phyloP scores from a whole-genome alignment of 2,888 invertebrate species.

The Biston betularia region DNA sequence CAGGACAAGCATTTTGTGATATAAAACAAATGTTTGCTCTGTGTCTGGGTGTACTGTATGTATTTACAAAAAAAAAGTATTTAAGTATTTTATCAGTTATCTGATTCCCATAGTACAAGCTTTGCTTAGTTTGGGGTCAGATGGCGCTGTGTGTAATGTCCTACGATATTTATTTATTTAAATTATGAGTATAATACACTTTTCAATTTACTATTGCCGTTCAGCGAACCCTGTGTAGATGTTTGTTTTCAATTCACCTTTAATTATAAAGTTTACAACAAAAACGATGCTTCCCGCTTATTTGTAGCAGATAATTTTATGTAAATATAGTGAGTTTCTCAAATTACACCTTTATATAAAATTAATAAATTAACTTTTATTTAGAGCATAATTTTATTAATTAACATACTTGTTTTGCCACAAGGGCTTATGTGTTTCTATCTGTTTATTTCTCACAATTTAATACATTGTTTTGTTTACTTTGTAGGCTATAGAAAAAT shows the following conservation, averaged over 20 bases:
- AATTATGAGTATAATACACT: too few species aligned
- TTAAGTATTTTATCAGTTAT: too few species aligned
- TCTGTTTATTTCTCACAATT: constrained; percentile 12
- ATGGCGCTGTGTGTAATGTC: too few species aligned
- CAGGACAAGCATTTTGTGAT: too few species aligned
- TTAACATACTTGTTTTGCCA: constrained; percentile 29
- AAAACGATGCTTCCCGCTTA: constrained; percentile 43
- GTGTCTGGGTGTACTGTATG: too few species aligned
- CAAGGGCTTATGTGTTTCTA: constrained; percentile 29
- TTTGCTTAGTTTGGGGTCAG: too few species aligned
- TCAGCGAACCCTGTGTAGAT: too few species aligned
- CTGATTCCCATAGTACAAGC: too few species aligned
- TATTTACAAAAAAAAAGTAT: too few species aligned
- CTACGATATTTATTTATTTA: too few species aligned
- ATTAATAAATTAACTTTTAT: constrained; percentile 14
- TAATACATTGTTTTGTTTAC: constrained; percentile 1
- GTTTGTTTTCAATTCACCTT: constrained; percentile 64
- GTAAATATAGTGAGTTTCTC: constrained; percentile 26
- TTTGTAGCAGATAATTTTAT: constrained; percentile 26
- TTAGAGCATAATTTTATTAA: constrained; percentile 10
- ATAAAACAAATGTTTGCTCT: too few species aligned
- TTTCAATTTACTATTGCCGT: too few species aligned
- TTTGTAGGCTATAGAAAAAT: constrained; percentile 9
- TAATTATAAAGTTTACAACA: constrained; percentile 51
- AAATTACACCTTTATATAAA: constrained; percentile 9